These are phyloP conservation scores for Lacerta viridis DNA, from an alignment of 2,797 vertebrate species.

Conservation along the genomic window DNA sequence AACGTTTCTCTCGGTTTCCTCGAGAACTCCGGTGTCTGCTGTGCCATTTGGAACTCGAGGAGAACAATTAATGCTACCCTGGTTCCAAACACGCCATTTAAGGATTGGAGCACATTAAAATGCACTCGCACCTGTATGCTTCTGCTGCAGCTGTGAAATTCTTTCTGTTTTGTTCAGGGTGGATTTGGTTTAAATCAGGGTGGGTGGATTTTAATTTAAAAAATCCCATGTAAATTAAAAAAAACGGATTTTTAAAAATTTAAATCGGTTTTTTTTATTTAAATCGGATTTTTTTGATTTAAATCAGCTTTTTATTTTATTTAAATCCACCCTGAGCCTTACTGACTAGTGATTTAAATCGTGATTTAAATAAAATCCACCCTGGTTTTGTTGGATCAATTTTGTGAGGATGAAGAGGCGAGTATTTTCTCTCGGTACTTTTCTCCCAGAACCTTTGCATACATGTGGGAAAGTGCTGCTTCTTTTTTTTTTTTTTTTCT, in stretches of 20 bases:
- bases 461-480: neutral
- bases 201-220: too few species aligned
- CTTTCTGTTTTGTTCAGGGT: too few species aligned
- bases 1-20: neutral
- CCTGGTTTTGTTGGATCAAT: neutral
- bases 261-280: too few species aligned
- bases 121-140: neutral
- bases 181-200: too few species aligned
- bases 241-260: too few species aligned
- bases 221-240: too few species aligned
- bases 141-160: neutral
- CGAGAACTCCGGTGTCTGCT: neutral
- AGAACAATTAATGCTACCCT: fast-evolving
- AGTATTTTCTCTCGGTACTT: neutral
- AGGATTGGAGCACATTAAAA: constrained; percentile 10
- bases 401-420: neutral
- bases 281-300: too few species aligned
- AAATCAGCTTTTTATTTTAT: too few species aligned
- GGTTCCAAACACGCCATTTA: constrained; percentile 10
- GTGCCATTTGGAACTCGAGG: neutral
- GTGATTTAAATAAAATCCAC: too few species aligned
- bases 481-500: too few species aligned
- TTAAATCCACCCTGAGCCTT: too few species aligned
- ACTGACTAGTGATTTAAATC: too few species aligned
- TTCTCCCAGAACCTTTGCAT: neutral